Percentiles rank a stretch among this genome's conserved stretches.
These are phyloP conservation scores for Antheraea assamensis DNA, from an alignment of 2,888 invertebrate species.

Conservation along the genomic window DNA sequence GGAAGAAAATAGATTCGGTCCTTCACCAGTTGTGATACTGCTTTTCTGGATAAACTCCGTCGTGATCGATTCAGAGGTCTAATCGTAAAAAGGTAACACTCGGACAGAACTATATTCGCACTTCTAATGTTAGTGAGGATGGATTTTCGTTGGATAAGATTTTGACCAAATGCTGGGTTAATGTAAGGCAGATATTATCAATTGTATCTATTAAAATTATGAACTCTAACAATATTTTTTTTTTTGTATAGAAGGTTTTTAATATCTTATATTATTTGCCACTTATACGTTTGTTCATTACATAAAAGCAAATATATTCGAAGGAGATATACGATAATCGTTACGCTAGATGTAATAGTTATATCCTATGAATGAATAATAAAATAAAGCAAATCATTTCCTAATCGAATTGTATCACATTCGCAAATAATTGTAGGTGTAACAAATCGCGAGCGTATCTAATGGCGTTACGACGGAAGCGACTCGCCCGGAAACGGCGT, in stretches of 20 bases:
- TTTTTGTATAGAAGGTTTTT: not conserved
- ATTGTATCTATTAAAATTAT: no score
- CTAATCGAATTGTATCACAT: slow-evolving; percentile 22
- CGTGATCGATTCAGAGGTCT: no score
- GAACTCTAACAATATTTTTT: no score
- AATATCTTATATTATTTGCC: not conserved
- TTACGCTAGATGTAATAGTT: not conserved
- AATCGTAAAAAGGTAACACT: no score
- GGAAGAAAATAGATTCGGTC: no score
- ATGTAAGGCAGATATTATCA: no score
- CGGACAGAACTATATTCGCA: no score
- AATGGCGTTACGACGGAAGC: slow-evolving; percentile 56
- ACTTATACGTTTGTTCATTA: not conserved
- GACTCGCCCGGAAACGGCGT: slow-evolving; percentile 55
- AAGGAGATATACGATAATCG: not conserved
- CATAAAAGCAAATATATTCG: not conserved
- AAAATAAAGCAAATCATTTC: slow-evolving; percentile 17
- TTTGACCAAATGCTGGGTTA: no score
- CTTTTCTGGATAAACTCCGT: no score
- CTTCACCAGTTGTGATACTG: no score
- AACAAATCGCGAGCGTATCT: slow-evolving; percentile 54
- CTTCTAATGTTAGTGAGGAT: no score
- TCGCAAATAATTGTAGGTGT: slow-evolving; percentile 26
- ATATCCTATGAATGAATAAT: not conserved
- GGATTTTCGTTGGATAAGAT: no score